Conservation (phyloP, 2,888 invertebrate genomes). For the Pollenia labialis region DNA sequence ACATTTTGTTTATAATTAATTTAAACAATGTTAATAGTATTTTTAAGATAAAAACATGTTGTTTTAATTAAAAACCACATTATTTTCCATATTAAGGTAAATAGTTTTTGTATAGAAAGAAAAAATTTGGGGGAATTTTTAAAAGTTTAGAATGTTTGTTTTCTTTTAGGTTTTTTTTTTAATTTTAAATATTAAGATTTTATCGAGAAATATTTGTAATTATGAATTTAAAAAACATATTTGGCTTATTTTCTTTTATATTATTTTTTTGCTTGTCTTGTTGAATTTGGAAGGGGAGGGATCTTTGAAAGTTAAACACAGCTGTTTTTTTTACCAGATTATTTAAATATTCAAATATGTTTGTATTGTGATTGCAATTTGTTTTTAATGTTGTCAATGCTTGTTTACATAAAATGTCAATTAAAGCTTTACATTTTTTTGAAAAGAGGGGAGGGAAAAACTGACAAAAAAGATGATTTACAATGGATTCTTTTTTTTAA, state of each 20-base stretch:
- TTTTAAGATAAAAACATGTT: neutral
- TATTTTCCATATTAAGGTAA: neutral
- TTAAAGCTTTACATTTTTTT: conserved; percentile 50
- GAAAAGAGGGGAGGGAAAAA: neutral
- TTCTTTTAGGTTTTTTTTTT: neutral
- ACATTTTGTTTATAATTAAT: conserved; percentile 30
- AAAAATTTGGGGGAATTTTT: neutral
- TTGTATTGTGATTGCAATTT: conserved; percentile 42
- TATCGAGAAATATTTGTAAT: conserved; percentile 1
- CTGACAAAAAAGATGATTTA: conserved; percentile 15
- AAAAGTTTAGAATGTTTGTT: neutral
- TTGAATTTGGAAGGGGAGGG: neutral
- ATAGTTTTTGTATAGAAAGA: neutral
- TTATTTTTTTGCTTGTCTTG: neutral
- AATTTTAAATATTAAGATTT: conserved; percentile 10
- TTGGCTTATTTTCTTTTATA: neutral
- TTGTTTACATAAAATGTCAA: conserved; percentile 71
- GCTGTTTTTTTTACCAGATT: conserved; percentile 52
- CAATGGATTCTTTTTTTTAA: conserved; percentile 34
- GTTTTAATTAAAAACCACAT: conserved; percentile 16
- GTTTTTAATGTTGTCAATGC: conserved; percentile 11
- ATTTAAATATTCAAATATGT: conserved; percentile 27
- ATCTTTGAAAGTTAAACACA: conserved; percentile 52
- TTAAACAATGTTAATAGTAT: neutral
- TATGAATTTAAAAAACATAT: neutral